These are phyloP conservation scores for Anaspis maculata DNA, from an alignment of 2,888 invertebrate species.

Conservation along the genomic window DNA sequence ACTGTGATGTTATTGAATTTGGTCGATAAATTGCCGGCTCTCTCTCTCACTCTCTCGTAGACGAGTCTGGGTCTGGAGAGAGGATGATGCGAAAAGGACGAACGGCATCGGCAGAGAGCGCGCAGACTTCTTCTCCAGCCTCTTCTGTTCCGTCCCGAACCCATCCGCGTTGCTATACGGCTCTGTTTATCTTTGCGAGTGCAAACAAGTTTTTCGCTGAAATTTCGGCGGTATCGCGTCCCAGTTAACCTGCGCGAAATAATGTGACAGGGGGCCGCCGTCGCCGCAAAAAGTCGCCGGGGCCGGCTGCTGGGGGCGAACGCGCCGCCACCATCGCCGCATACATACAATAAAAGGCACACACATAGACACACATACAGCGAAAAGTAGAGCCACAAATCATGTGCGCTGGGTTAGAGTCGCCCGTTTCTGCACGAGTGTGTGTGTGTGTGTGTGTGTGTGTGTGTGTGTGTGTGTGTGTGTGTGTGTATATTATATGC, in stretches of 20 bases:
- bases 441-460: too few relatives aligned
- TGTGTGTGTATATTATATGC: too few relatives aligned
- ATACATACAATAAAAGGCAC: slow-evolving; percentile 26
- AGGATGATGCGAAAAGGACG: too few relatives aligned
- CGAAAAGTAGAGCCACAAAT: slow-evolving; percentile 33
- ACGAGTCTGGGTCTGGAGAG: slow-evolving; percentile 1
- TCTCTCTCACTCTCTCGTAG: too few relatives aligned
- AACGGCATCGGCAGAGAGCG: too few relatives aligned
- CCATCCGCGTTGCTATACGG: slow-evolving; percentile 1
- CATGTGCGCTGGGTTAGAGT: slow-evolving; percentile 24
- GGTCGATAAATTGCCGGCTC: slow-evolving; percentile 5
- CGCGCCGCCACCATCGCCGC: too few relatives aligned
- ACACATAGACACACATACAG: too few relatives aligned
- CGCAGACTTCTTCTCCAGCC: too few relatives aligned
- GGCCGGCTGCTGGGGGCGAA: too few relatives aligned
- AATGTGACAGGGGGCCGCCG: slow-evolving; percentile 21
- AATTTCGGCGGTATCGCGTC: slow-evolving; percentile 19
- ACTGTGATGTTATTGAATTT: slow-evolving; percentile 7
- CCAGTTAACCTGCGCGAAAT: slow-evolving; percentile 22
- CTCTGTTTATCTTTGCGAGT: slow-evolving; percentile 12
- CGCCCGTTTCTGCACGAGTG: too few relatives aligned
- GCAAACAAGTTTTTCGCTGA: slow-evolving; percentile 18
- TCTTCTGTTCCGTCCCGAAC: too few relatives aligned
- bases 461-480: too few relatives aligned
- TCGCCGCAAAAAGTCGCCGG: slow-evolving; percentile 22